Percentiles rank a stretch among this genome's conserved stretches.
These are phyloP conservation scores for Ptychochromis oligacanthus DNA, from an alignment of 2,113 vertebrate species.

Conservation along the genomic window DNA sequence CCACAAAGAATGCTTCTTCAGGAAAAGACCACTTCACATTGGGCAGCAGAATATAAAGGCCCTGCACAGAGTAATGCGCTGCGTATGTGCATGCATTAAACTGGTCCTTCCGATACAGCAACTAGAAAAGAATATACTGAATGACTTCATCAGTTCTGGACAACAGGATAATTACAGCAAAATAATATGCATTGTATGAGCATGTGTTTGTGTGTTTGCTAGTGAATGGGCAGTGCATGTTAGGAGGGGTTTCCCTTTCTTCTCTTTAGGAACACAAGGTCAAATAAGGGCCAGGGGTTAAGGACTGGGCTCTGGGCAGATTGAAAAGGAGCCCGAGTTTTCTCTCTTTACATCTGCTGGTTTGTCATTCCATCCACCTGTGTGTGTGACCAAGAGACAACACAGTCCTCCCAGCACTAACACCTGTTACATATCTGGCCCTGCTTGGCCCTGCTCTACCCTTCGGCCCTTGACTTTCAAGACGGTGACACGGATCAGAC, in stretches of 20 bases:
- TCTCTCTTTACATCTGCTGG: slow-evolving; percentile 32
- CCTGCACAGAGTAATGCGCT: background rate
- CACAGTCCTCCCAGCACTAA: slow-evolving; percentile 30
- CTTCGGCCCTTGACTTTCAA: slow-evolving; percentile 43
- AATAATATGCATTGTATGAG: slow-evolving; percentile 33
- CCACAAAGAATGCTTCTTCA: background rate
- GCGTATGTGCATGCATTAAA: background rate
- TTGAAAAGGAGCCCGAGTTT: slow-evolving; percentile 35
- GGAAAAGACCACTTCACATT: slow-evolving; percentile 15
- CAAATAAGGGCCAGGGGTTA: slow-evolving; percentile 41
- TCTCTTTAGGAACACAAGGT: slow-evolving; percentile 52
- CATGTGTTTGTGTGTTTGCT: background rate
- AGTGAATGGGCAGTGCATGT: slow-evolving; percentile 14
- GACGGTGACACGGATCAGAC: slow-evolving; percentile 22
- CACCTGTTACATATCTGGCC: slow-evolving; percentile 69
- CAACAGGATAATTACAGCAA: slow-evolving; percentile 6
- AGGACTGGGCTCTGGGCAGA: slow-evolving; percentile 6
- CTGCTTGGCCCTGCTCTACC: slow-evolving; percentile 9
- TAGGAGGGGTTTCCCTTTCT: slow-evolving; percentile 61
- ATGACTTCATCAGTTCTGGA: background rate
- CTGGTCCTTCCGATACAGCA: background rate
- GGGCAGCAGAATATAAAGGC: background rate
- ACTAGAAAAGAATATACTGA: background rate
- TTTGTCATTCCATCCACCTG: slow-evolving; percentile 61
- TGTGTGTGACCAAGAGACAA: slow-evolving; percentile 32